Conservation (phyloP, 2,797 vertebrate species). For the Lacerta agilis region DNA sequence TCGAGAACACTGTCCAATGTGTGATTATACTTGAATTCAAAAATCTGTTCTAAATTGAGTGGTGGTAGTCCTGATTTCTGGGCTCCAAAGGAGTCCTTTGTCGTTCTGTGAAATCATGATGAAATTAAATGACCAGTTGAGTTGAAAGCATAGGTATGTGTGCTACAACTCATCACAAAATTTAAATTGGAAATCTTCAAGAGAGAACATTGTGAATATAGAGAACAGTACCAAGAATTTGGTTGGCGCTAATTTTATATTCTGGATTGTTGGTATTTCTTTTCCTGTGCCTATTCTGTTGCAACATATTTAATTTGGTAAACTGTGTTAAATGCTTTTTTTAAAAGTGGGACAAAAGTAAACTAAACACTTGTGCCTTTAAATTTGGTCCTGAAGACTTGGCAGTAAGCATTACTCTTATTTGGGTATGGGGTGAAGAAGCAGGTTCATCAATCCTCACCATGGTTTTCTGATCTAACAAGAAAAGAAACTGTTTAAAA, state of each 20-base stretch:
- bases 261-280: background rate
- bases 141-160: background rate
- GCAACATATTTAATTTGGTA: background rate
- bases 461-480: background rate
- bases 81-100: fast-evolving
- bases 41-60: too few species aligned
- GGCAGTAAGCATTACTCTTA: background rate
- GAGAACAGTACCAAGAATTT: background rate
- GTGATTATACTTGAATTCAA: constrained; percentile 7
- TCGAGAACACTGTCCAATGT: too few species aligned
- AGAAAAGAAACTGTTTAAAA: background rate
- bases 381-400: background rate
- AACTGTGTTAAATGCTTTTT: background rate
- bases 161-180: background rate
- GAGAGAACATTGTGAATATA: too few species aligned
- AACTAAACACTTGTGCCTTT: background rate
- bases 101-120: background rate
- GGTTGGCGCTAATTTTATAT: background rate
- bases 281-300: too few species aligned
- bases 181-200: background rate
- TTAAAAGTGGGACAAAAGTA: background rate
- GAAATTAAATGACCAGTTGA: background rate
- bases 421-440: background rate
- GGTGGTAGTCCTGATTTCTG: background rate
- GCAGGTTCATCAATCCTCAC: background rate